Evolutionary conservation across 1,140 invertebrate species (phyloP).

Genomic region (Diabrotica virgifera): DNA sequence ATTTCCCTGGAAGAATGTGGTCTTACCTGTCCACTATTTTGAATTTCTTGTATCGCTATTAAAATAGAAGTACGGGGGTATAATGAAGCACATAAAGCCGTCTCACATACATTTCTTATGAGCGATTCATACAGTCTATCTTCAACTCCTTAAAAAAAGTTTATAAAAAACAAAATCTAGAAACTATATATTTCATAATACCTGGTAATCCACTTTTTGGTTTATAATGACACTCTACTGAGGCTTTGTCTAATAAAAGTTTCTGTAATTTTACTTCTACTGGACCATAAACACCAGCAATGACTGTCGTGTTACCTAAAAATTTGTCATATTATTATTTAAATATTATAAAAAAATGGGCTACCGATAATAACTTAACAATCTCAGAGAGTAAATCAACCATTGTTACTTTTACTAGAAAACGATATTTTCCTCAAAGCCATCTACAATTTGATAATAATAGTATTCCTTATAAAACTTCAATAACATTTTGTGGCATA

Average conservation of each 20-base stretch:
- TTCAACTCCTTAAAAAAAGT: conserved; percentile 53
- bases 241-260: conserved; percentile 74
- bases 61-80: conserved; percentile 77
- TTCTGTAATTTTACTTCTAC: conserved; percentile 74
- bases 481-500: too few relatives aligned
- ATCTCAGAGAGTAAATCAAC: too few relatives aligned
- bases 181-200: conserved; percentile 42
- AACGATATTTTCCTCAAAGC: too few relatives aligned
- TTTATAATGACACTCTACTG: conserved; percentile 73
- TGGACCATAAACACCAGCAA: conserved; percentile 80
- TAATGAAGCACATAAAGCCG: conserved; percentile 62
- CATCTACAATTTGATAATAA: too few relatives aligned
- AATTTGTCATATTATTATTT: conserved; percentile 38
- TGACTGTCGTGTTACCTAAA: conserved; percentile 72
- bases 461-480: too few relatives aligned
- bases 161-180: background rate
- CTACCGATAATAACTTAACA: too few relatives aligned
- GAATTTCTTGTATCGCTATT: conserved; percentile 81
- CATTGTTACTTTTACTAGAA: too few relatives aligned
- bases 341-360: too few relatives aligned
- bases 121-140: conserved; percentile 74
- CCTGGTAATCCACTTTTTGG: conserved; percentile 74
- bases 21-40: conserved; percentile 78
- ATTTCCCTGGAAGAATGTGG: background rate
- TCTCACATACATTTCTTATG: conserved; percentile 73